Conservation (phyloP, 2,797 vertebrate genomes). For the Xenentodon cancila region DNA sequence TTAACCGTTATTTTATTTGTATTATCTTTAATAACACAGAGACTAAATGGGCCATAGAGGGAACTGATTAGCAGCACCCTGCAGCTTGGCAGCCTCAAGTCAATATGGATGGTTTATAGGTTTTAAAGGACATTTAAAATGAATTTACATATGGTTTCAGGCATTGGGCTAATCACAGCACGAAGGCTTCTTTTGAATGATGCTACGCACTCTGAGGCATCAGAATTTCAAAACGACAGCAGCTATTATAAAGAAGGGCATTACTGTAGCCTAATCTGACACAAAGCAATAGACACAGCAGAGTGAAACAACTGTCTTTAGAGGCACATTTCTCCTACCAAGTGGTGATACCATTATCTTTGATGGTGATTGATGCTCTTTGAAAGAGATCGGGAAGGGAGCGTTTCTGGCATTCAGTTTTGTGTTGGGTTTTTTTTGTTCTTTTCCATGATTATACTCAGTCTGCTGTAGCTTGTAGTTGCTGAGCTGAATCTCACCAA, state of each 20-base stretch:
- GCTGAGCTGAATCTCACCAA: background rate
- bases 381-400: constrained; percentile 40
- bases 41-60: constrained; percentile 81
- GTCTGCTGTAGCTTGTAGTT: constrained; percentile 2
- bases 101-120: constrained; percentile 78
- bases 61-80: constrained; percentile 77
- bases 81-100: constrained; percentile 73
- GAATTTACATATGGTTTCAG: constrained; percentile 78
- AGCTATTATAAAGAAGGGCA: constrained; percentile 58
- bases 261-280: constrained; percentile 45
- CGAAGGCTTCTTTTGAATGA: constrained; percentile 64
- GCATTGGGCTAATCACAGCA: constrained; percentile 73
- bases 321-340: constrained; percentile 50
- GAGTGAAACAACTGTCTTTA: constrained; percentile 50
- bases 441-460: constrained; percentile 23
- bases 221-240: constrained; percentile 54
- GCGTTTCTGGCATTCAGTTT: constrained; percentile 39
- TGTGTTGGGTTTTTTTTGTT: constrained; percentile 11
- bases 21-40: constrained; percentile 83
- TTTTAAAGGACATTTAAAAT: constrained; percentile 80
- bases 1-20: constrained; percentile 80
- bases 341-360: constrained; percentile 54
- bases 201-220: constrained; percentile 56
- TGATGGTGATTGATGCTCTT: constrained; percentile 63
- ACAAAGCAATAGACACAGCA: constrained; percentile 55